Evolutionary conservation across 2,888 invertebrate species (phyloP).

Genomic region (Amiota mariae): DNA sequence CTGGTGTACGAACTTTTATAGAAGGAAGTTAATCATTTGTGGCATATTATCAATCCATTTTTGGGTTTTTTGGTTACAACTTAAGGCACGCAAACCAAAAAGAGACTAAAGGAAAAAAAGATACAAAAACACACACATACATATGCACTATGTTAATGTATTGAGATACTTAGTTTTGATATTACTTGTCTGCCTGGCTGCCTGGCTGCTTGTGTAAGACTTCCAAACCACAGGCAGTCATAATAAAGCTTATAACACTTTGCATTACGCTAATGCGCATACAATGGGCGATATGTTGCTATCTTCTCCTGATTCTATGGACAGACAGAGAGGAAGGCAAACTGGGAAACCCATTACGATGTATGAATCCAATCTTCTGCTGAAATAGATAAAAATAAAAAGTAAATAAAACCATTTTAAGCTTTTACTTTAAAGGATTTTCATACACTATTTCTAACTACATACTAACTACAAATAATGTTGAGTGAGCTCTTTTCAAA

Average conservation of each 20-base stretch:
- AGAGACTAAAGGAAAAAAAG: conserved; percentile 39
- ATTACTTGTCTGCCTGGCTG: not conserved
- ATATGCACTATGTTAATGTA: conserved; percentile 31
- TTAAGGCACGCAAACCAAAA: not conserved
- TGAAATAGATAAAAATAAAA: too few species aligned
- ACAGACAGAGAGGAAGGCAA: too few species aligned
- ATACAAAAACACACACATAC: conserved; percentile 27
- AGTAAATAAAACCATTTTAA: conserved; percentile 59
- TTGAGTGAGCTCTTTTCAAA: too few species aligned
- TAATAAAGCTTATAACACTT: conserved; percentile 69
- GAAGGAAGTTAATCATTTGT: conserved; percentile 64
- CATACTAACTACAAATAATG: too few species aligned
- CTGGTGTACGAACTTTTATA: not conserved
- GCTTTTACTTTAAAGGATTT: conserved; percentile 54
- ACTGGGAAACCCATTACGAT: too few species aligned
- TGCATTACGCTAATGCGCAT: conserved; percentile 68
- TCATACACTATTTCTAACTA: not conserved
- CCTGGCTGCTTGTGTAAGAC: conserved; percentile 8
- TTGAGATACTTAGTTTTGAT: too few species aligned
- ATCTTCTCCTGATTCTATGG: too few species aligned
- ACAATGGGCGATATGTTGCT: conserved; percentile 50
- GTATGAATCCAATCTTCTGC: too few species aligned
- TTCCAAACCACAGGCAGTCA: conserved; percentile 43
- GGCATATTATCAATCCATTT: conserved; percentile 68
- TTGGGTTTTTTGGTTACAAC: conserved; percentile 49